phyloP scores from a whole-genome alignment of 2,113 vertebrate species.

The Leptobrachium leishanense region DNA sequence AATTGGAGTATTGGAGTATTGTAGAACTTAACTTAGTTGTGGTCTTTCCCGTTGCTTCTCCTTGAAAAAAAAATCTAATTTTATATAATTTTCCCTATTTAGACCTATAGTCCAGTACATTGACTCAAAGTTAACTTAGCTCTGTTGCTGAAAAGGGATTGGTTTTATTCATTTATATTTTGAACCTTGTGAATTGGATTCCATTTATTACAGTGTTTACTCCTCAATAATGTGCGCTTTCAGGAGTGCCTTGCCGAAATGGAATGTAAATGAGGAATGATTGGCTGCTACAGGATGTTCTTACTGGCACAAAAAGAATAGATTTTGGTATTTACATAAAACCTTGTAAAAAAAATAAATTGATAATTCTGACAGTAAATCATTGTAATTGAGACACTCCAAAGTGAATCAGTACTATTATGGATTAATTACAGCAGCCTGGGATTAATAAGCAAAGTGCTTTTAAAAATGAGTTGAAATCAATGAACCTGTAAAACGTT shows the following conservation, averaged over 20 bases:
- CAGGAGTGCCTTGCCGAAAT: neutral
- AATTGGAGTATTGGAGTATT: no score
- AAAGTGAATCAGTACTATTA: slow-evolving; percentile 35
- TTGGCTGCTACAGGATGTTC: neutral
- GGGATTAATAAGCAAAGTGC: slow-evolving; percentile 31
- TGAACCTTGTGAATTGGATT: slow-evolving; percentile 1
- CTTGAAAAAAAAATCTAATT: neutral
- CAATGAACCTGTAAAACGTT: slow-evolving; percentile 24
- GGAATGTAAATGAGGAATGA: slow-evolving; percentile 27
- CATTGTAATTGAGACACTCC: slow-evolving; percentile 30
- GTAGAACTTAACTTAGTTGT: no score
- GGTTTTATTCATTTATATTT: neutral
- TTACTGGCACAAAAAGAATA: slow-evolving; percentile 15
- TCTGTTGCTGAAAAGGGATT: neutral
- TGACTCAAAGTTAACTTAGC: neutral
- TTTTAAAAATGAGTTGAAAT: slow-evolving; percentile 29
- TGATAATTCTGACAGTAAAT: slow-evolving; percentile 40
- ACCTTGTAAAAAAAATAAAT: slow-evolving; percentile 9
- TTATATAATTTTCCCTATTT: neutral
- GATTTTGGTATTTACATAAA: slow-evolving; percentile 22
- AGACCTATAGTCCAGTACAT: neutral
- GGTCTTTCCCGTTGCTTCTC: no score
- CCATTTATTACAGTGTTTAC: neutral
- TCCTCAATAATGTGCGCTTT: slow-evolving; percentile 11
- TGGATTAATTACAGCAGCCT: slow-evolving; percentile 18